These are phyloP conservation scores for Arizona elegans DNA, from an alignment of 2,113 vertebrate genomes.

Conservation along the genomic window DNA sequence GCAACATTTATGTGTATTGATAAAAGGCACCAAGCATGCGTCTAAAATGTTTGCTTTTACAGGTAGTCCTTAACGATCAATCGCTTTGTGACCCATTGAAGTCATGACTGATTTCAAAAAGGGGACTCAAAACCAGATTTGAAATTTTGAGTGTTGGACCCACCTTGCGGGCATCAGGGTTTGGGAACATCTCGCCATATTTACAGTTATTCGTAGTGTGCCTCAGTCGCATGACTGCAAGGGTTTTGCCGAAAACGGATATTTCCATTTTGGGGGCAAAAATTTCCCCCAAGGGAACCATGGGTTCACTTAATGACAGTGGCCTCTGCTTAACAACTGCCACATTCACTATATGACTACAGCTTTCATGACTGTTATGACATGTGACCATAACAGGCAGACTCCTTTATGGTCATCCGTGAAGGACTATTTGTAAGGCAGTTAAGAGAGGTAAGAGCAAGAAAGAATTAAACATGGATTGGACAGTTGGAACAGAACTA, in stretches of 20 bases:
- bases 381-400: background rate
- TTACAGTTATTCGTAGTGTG: background rate
- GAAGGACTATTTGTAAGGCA: background rate
- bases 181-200: background rate
- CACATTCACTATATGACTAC: background rate
- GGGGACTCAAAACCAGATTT: background rate
- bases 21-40: background rate
- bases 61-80: background rate
- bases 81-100: background rate
- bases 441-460: background rate
- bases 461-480: background rate
- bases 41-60: conserved; percentile 36
- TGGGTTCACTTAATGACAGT: background rate
- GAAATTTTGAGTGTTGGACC: background rate
- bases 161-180: too few species aligned
- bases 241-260: background rate
- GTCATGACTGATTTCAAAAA: background rate
- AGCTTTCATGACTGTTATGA: background rate
- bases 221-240: background rate
- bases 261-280: background rate
- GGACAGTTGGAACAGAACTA: conserved; percentile 3
- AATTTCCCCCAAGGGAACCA: background rate
- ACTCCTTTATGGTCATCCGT: background rate
- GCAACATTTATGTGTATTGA: background rate
- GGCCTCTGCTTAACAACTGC: background rate